Percentiles rank a stretch among this genome's conserved stretches.
Evolutionary conservation across 30 jellyfish, hydroid and myxozoan genomes (phyloP).

Genomic region (Clytia hemisphaerica): DNA sequence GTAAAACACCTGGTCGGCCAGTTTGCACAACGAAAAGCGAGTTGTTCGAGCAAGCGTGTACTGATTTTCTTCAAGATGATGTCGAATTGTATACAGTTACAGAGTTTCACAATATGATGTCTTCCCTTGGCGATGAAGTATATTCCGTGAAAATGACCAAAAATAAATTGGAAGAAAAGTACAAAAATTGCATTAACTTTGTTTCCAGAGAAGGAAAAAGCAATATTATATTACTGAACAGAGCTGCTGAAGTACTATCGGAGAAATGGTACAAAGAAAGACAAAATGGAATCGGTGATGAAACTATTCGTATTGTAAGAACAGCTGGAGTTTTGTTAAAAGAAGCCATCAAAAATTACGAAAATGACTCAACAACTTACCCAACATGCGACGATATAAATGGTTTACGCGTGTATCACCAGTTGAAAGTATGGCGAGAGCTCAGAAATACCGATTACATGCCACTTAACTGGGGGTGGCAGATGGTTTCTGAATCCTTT

Average conservation of each 20-base stretch:
- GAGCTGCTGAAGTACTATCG: background rate
- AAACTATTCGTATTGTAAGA: background rate
- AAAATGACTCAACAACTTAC: background rate
- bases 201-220: background rate
- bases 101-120: background rate
- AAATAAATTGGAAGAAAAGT: background rate
- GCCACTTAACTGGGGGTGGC: no score
- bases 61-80: background rate
- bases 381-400: conserved; percentile 4
- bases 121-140: background rate
- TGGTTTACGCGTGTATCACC: no score
- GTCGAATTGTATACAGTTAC: background rate
- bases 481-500: no score
- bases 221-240: background rate
- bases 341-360: background rate
- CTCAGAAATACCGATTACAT: no score
- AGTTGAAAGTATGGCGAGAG: no score
- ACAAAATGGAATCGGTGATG: background rate
- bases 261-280: background rate
- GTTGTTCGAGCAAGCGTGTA: background rate
- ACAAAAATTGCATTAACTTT: no score
- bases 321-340: conserved; percentile 4
- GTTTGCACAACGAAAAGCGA: background rate
- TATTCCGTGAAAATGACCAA: background rate
- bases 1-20: background rate